phyloP scores from a whole-genome alignment of 2,888 invertebrate species.

The Leptinotarsa haldemani region DNA sequence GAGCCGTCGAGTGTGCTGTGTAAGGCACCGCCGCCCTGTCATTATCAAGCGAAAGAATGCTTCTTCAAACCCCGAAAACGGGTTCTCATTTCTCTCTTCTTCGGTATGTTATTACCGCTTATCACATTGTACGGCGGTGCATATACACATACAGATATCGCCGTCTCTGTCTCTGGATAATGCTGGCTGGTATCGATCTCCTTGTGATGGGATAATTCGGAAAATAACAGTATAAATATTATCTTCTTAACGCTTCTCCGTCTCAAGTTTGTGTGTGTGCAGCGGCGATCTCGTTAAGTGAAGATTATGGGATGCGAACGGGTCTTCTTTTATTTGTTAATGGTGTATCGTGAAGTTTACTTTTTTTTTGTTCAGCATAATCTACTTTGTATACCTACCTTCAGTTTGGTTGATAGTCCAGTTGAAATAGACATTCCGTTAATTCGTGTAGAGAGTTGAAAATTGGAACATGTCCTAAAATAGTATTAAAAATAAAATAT shows the following conservation, averaged over 20 bases:
- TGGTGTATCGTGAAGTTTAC: neutral
- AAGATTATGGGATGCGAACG: conserved; percentile 16
- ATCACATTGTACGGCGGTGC: conserved; percentile 37
- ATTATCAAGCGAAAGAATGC: conserved; percentile 48
- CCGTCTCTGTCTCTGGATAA: neutral
- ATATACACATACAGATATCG: neutral
- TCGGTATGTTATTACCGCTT: conserved; percentile 47
- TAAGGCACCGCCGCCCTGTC: conserved; percentile 44
- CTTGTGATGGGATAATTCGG: conserved; percentile 39
- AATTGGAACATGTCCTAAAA: too few species aligned
- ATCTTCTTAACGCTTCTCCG: conserved; percentile 24
- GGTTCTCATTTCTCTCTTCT: conserved; percentile 35
- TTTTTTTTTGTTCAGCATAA: neutral
- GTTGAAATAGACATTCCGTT: too few species aligned
- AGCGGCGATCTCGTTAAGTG: conserved; percentile 21
- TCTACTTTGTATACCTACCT: neutral
- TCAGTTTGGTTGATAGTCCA: too few species aligned
- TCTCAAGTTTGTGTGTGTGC: conserved; percentile 5
- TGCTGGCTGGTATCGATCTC: conserved; percentile 33
- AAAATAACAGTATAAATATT: conserved; percentile 38
- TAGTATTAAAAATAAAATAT: too few species aligned
- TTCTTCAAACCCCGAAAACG: conserved; percentile 44
- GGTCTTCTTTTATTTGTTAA: conserved; percentile 10
- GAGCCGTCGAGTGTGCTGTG: conserved; percentile 28
- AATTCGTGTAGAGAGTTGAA: too few species aligned